Evolutionary conservation across 2,113 vertebrate species (phyloP).

Genomic region (Oncorhynchus nerka): DNA sequence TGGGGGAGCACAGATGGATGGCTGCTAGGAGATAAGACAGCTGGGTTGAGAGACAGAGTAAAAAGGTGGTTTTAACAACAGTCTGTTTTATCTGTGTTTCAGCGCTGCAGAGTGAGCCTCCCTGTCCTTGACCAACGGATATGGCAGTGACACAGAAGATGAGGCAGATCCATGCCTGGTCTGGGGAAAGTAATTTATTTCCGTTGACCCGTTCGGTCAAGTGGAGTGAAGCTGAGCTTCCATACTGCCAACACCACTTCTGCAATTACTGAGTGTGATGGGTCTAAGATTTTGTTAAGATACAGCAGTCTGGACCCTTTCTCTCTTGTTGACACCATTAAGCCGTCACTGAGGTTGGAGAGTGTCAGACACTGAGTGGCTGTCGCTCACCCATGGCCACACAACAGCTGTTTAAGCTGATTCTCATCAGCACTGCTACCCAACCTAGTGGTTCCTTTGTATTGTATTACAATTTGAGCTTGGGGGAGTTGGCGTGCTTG

Average conservation of each 20-base stretch:
- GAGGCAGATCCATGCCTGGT: constrained; percentile 70
- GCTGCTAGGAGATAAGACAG: constrained; percentile 30
- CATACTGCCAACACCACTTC: constrained; percentile 66
- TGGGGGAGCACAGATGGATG: constrained; percentile 27
- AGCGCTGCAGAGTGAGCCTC: constrained; percentile 45
- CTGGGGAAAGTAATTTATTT: constrained; percentile 84
- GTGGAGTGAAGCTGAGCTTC: constrained; percentile 80
- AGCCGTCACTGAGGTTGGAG: constrained; percentile 57
- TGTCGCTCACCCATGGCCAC: constrained; percentile 55
- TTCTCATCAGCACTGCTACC: constrained; percentile 36
- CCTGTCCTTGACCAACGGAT: constrained; percentile 58
- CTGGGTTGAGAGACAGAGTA: constrained; percentile 17
- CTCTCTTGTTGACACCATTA: constrained; percentile 69
- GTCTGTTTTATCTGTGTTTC: constrained; percentile 48
- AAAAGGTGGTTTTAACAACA: constrained; percentile 26
- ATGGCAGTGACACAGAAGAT: constrained; percentile 68
- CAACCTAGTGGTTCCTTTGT: constrained; percentile 53
- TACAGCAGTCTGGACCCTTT: constrained; percentile 68
- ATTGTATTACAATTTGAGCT: constrained; percentile 55
- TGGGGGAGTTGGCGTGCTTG: constrained; percentile 23
- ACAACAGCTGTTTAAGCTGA: constrained; percentile 63
- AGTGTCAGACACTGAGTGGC: constrained; percentile 26
- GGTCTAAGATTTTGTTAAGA: constrained; percentile 67
- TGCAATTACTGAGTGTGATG: constrained; percentile 81
- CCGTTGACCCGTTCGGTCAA: constrained; percentile 79